Percentiles rank a stretch among this genome's conserved stretches.
Evolutionary conservation across 2,888 invertebrate genomes (phyloP).

Genomic region (Chrysotoxum bicinctum): DNA sequence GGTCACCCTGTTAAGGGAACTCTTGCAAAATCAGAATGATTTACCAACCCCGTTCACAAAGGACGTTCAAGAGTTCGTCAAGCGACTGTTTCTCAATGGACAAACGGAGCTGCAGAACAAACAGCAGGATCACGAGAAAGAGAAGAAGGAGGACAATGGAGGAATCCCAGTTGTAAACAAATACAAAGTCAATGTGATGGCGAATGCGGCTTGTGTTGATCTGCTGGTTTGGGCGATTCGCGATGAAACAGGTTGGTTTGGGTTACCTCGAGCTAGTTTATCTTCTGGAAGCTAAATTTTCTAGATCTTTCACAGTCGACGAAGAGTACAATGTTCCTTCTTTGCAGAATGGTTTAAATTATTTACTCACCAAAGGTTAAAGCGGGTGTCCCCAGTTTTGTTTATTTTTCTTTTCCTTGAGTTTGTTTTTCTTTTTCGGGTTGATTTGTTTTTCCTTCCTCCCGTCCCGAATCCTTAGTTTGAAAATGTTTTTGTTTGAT

Average conservation of each 20-base stretch:
- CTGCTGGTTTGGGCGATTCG: slow-evolving; percentile 98
- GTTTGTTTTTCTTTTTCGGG: slow-evolving; percentile 41
- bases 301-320: slow-evolving; percentile 85
- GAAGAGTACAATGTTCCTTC: slow-evolving; percentile 88
- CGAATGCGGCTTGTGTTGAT: slow-evolving; percentile 98
- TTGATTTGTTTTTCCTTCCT: slow-evolving; percentile 25
- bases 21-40: slow-evolving; percentile 94
- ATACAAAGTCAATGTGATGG: slow-evolving; percentile 97
- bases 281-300: slow-evolving; percentile 60
- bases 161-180: slow-evolving; percentile 89
- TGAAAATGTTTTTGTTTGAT: slow-evolving; percentile 23
- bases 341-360: slow-evolving; percentile 88
- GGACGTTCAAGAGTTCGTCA: slow-evolving; percentile 95
- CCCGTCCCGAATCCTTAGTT: slow-evolving; percentile 20
- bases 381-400: slow-evolving; percentile 57
- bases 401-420: slow-evolving; percentile 51
- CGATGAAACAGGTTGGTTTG: slow-evolving; percentile 92
- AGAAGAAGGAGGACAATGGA: slow-evolving; percentile 90
- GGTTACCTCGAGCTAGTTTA: not conserved
- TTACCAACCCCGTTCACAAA: slow-evolving; percentile 94
- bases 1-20: slow-evolving; percentile 94
- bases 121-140: slow-evolving; percentile 92
- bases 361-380: slow-evolving; percentile 82
- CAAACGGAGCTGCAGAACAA: slow-evolving; percentile 95
- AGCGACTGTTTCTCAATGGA: slow-evolving; percentile 93